Base-by-base conservation (phyloP, 1,140 invertebrate genomes). In the Eriosoma lanigerum region DNA sequence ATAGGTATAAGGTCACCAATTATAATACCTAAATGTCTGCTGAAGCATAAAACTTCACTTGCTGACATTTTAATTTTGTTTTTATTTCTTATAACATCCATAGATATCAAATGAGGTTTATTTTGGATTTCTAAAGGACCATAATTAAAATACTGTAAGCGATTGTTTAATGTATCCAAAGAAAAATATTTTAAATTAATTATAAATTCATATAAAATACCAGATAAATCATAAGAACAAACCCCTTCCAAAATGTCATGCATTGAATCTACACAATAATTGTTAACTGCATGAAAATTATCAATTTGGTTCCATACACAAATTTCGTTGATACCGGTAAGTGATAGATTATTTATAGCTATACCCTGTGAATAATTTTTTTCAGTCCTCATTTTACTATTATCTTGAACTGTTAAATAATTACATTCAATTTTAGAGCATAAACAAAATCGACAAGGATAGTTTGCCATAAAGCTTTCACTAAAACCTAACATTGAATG, bases 331-430 rank as follows among this genome's bases (percentile, higher is more conserved):
- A n/a, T n/a, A n/a, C n/a, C n/a, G n/a, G n/a, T n/a, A n/a, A n/a
- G n/a, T 8, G 50, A 52, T 19, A 52, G 19, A 6, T 52, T 52
- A 52, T 52, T 19, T 54, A 54, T 54, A 21, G 5, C 52, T 21
- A 56, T 24, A 56, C 52, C n/a, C n/a, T 56, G 52, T 56, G n/a
- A 56, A 56, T 56, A 52, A 52, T 52, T 52, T 52, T 52, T 19
- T 52, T 52, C n/a, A 19, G 21, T 56, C 21, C 54, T 56, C 12
- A 56, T 12, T 56, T 24, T 56, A 56, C 21, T 56, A n/a, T 21
- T 24, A 56, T 56, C 50, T 56, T 56, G 54, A 1, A 12, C 21
- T 10, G n/a, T 9, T 21, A 10, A 24, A n/a, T 21, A 21, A n/a
- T 56, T 56, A 3, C 54, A 56, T 56, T 56, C 54, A 10, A 12